Conservation (phyloP, 2,113 vertebrate genomes). For the Dasyprocta punctata region DNA sequence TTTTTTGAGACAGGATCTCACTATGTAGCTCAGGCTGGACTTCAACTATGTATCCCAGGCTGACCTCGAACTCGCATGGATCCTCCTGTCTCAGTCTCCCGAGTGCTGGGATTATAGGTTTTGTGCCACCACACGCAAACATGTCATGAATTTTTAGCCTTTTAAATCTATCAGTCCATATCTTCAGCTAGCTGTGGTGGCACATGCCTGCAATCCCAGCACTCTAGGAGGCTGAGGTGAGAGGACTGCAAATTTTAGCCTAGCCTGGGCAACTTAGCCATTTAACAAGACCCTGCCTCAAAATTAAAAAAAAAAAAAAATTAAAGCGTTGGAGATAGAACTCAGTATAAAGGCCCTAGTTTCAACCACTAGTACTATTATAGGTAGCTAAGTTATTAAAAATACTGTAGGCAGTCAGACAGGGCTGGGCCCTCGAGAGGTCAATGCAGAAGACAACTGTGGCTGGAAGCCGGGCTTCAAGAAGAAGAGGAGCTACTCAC, state of each 20-base stretch:
- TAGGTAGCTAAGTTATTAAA: not conserved
- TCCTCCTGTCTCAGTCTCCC: not conserved
- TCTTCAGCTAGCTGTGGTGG: not conserved
- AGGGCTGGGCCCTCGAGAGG: too few relatives aligned
- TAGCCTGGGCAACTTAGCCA: not conserved
- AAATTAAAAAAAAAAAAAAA: not conserved
- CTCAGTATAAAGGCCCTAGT: not conserved
- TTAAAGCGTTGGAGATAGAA: not conserved
- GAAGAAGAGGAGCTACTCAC: not conserved
- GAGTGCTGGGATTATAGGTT: not conserved
- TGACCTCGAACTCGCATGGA: not conserved
- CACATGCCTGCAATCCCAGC: not conserved
- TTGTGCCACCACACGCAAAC: too few relatives aligned
- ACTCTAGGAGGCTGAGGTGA: not conserved
- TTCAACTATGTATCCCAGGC: not conserved
- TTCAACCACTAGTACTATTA: not conserved
- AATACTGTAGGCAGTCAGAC: not conserved
- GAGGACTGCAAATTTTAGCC: not conserved
- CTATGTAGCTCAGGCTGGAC: not conserved
- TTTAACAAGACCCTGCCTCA: not conserved
- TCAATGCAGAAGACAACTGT: not conserved
- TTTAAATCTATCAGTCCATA: not conserved
- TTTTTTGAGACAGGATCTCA: not conserved
- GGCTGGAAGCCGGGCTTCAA: not conserved
- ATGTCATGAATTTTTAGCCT: not conserved